Evolutionary conservation across 2,797 vertebrate species (phyloP).

Genomic region (Lophotriccus pileatus): DNA sequence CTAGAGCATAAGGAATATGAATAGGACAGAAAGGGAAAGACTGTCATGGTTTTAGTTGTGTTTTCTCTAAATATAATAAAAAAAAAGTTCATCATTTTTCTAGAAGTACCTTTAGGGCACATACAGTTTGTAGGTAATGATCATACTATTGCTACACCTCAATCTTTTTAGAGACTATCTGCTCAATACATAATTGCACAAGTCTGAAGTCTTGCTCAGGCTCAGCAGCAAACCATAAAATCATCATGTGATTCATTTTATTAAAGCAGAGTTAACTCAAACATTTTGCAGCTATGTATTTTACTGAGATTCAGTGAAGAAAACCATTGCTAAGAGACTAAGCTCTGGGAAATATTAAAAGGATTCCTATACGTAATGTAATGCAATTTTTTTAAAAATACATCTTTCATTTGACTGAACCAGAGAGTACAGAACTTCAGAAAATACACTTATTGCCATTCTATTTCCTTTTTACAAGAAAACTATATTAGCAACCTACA

Average conservation of each 20-base stretch:
- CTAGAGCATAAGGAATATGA: not conserved
- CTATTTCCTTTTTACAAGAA: not conserved
- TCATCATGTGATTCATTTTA: not conserved
- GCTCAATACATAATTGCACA: not conserved
- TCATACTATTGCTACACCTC: not conserved
- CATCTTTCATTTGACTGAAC: not conserved
- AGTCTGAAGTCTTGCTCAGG: not conserved
- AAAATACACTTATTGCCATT: not conserved
- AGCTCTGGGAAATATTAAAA: not conserved
- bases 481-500: not conserved
- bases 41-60: not conserved
- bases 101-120: not conserved
- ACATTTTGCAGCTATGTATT: not conserved
- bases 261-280: not conserved
- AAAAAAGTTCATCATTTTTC: not conserved
- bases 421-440: not conserved
- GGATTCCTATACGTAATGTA: not conserved
- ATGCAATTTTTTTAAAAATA: not conserved
- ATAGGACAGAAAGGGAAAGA: not conserved
- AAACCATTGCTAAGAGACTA: not conserved
- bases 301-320: not conserved
- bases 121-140: not conserved
- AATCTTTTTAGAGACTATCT: not conserved
- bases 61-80: not conserved
- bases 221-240: slow-evolving; percentile 1